Evolutionary conservation across 2,888 invertebrate species (phyloP), one percentile per base, ranked within the genome.

Genomic region (Idaea dimidiata): DNA sequence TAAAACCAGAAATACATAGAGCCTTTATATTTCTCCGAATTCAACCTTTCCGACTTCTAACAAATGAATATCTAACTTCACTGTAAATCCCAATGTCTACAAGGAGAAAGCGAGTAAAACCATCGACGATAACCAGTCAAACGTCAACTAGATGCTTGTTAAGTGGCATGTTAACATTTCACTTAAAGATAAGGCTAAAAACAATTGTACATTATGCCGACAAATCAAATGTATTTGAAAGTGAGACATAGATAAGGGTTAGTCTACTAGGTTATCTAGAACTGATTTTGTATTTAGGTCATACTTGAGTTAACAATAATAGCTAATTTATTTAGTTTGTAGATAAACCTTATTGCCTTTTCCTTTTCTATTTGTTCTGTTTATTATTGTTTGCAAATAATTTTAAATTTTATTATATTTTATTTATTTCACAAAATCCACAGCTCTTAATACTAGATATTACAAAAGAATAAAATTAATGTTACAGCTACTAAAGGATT

Each of bases 261-360:
- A 60, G 59, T 62, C 69, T 68, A 65, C 69, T 68, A 65, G 68
- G 68, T 72, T 72, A 72, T 72, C 71, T 66, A 63, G 63, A 16
- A 63, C 59, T 64, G 62, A 66, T 62, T 63, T 59, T 43, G 54
- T 70, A 72, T 64, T 63, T 69, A 68, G 72, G 70, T 67, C 66
- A 10, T 43, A 14, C 43, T 43, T 43, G 43, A 43, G 43, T 43
- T 14, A 43, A 43, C 14, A 43, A 43, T 43, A 10, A 43, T 43
- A 43, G 43, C 43, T 14, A 43, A 43, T 43, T 43, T 43, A 43
- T 43, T 43, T 14, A 43, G 43, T 14, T 0, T 43, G 43, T 33
- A 43, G 43, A 8, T 43, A 43, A 43, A 43, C 14, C 14, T 43
- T 43, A 43, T 43, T 43, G 14, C 14, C 14, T 8, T 14, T 43